A percentile compares a stretch with the other conserved stretches of the same genome.
Evolutionary conservation across 2,888 invertebrate species (phyloP).

Genomic region (Ophraella communa): DNA sequence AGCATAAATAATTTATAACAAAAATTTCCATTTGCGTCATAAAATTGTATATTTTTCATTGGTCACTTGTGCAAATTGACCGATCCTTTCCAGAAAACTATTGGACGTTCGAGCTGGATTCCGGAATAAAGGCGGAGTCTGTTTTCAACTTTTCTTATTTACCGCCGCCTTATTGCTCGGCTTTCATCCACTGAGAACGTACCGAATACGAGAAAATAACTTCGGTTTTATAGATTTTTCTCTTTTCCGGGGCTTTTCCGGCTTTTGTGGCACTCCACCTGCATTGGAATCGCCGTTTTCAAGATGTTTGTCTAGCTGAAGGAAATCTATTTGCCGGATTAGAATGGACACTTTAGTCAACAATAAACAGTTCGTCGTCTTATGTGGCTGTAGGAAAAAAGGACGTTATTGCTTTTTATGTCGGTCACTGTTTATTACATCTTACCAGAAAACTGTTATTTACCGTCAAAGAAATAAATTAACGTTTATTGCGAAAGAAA

Average conservation of each 20-base stretch:
- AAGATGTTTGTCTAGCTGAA: slow-evolving; percentile 8
- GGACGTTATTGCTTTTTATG: background rate
- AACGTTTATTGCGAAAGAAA: background rate
- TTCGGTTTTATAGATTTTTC: slow-evolving; percentile 50
- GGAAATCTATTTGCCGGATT: slow-evolving; percentile 23
- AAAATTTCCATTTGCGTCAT: slow-evolving; percentile 56
- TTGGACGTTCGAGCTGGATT: slow-evolving; percentile 52
- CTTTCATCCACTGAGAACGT: slow-evolving; percentile 50
- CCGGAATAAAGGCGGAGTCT: slow-evolving; percentile 55
- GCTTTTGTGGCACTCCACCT: slow-evolving; percentile 32
- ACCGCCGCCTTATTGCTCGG: slow-evolving; percentile 57
- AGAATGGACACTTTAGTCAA: slow-evolving; percentile 25
- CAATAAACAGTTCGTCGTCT: slow-evolving; percentile 8
- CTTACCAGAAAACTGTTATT: background rate
- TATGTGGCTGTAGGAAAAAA: background rate
- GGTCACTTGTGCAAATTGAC: slow-evolving; percentile 57
- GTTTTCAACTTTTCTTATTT: slow-evolving; percentile 56
- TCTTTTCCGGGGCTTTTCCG: slow-evolving; percentile 41
- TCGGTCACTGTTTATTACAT: background rate
- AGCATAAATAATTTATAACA: slow-evolving; percentile 61
- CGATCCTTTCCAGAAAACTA: slow-evolving; percentile 56
- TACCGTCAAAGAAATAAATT: background rate
- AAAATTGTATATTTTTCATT: slow-evolving; percentile 53
- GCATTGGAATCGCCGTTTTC: slow-evolving; percentile 38
- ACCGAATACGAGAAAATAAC: slow-evolving; percentile 42